phyloP scores from a whole-genome alignment of 2,113 vertebrate genomes.

The Petromus typicus region DNA sequence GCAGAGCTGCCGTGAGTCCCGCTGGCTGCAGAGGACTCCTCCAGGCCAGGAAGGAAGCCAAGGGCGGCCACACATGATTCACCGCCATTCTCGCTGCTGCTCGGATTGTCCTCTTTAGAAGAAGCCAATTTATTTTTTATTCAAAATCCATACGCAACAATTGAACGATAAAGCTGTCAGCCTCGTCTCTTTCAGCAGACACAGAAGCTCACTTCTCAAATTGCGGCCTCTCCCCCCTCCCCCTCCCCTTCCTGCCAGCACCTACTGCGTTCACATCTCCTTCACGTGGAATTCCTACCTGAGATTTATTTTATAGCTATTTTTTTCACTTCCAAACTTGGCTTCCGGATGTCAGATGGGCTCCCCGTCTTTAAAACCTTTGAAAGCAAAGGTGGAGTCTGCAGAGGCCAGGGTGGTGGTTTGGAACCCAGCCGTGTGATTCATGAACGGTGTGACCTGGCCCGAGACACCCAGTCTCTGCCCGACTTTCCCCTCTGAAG shows the following conservation, averaged over 20 bases:
- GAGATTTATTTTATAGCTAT: background rate
- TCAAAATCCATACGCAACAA: slow-evolving; percentile 82
- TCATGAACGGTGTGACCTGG: background rate
- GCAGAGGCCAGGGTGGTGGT: background rate
- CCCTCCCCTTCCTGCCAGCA: background rate
- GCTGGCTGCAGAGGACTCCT: background rate
- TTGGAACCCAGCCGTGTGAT: no score
- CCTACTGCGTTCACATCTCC: background rate
- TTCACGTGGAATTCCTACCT: background rate
- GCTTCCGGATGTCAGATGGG: background rate
- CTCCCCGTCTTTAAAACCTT: background rate
- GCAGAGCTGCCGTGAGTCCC: background rate
- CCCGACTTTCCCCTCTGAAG: background rate
- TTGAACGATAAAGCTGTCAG: slow-evolving; percentile 78
- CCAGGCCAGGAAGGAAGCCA: background rate
- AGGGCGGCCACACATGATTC: slow-evolving; percentile 13
- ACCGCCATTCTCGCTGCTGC: background rate
- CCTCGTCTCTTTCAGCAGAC: slow-evolving; percentile 61
- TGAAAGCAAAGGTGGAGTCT: background rate
- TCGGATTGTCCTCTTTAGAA: slow-evolving; percentile 65
- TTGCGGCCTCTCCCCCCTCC: background rate
- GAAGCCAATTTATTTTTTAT: slow-evolving; percentile 83
- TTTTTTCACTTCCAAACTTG: slow-evolving; percentile 25
- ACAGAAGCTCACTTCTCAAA: slow-evolving; percentile 11
- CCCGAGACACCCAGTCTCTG: background rate